phyloP scores from a whole-genome alignment of 1,140 invertebrate species.

The Dreissena polymorpha region DNA sequence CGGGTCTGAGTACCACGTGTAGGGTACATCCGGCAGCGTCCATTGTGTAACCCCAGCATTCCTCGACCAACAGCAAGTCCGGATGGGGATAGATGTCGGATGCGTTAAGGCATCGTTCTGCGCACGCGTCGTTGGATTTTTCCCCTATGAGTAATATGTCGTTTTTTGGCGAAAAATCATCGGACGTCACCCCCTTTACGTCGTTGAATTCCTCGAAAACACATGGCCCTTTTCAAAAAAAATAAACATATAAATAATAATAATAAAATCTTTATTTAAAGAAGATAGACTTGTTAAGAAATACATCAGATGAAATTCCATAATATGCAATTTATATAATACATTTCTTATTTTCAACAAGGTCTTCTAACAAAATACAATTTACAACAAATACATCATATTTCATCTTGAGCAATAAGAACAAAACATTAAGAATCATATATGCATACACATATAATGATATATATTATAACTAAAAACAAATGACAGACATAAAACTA shows the following conservation, averaged over 20 bases:
- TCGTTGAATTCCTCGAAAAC: background rate
- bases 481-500: no score
- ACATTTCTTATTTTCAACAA: no score
- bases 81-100: slow-evolving; percentile 9
- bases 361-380: no score
- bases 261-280: no score
- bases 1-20: slow-evolving; percentile 24
- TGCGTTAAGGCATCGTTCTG: slow-evolving; percentile 13
- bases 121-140: slow-evolving; percentile 5
- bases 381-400: no score
- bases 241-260: background rate
- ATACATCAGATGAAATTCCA: no score
- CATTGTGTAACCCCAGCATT: slow-evolving; percentile 35
- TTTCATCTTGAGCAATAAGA: no score
- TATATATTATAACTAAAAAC: no score
- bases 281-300: no score
- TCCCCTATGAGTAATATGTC: slow-evolving; percentile 10
- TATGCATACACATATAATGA: no score
- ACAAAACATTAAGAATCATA: no score
- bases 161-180: slow-evolving; percentile 27
- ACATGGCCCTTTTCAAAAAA: slow-evolving; percentile 15
- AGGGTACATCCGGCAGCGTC: slow-evolving; percentile 13
- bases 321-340: no score
- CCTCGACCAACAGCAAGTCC: slow-evolving; percentile 14
- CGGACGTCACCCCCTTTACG: background rate